These are phyloP conservation scores for Hydrotaea diabolus DNA, from an alignment of 2,888 invertebrate genomes.

Conservation along the genomic window DNA sequence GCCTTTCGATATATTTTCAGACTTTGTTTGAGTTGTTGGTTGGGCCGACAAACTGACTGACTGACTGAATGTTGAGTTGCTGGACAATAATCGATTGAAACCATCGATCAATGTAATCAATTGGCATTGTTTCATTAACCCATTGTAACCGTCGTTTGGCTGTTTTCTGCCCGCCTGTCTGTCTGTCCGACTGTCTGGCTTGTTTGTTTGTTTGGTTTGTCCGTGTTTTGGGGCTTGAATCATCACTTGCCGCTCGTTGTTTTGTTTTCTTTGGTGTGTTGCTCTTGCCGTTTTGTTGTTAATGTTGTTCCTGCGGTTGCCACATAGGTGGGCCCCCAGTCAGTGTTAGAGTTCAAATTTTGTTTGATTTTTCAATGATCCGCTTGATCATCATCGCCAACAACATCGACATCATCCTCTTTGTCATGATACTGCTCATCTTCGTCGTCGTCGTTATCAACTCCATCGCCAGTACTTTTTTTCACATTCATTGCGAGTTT, in stretches of 20 bases:
- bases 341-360: slow-evolving; percentile 66
- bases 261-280: not conserved
- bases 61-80: slow-evolving; percentile 64
- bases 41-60: slow-evolving; percentile 42
- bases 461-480: too few species aligned
- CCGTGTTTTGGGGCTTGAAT: slow-evolving; percentile 36
- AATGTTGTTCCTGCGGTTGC: slow-evolving; percentile 52
- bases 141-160: slow-evolving; percentile 54
- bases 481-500: not conserved
- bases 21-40: slow-evolving; percentile 35
- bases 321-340: slow-evolving; percentile 64
- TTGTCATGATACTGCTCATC: slow-evolving; percentile 14
- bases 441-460: not conserved
- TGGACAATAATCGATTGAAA: slow-evolving; percentile 79
- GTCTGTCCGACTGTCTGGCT: not conserved
- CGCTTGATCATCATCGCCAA: slow-evolving; percentile 45
- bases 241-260: slow-evolving; percentile 1
- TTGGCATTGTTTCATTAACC: slow-evolving; percentile 71
- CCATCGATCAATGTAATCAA: slow-evolving; percentile 77
- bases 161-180: not conserved
- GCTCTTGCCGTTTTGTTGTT: slow-evolving; percentile 35
- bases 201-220: slow-evolving; percentile 5
- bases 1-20: not conserved
- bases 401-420: too few species aligned
- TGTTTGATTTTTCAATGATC: slow-evolving; percentile 59